Evolutionary conservation across 2,888 invertebrate species (phyloP).

Genomic region (Physocephala rufipes): DNA sequence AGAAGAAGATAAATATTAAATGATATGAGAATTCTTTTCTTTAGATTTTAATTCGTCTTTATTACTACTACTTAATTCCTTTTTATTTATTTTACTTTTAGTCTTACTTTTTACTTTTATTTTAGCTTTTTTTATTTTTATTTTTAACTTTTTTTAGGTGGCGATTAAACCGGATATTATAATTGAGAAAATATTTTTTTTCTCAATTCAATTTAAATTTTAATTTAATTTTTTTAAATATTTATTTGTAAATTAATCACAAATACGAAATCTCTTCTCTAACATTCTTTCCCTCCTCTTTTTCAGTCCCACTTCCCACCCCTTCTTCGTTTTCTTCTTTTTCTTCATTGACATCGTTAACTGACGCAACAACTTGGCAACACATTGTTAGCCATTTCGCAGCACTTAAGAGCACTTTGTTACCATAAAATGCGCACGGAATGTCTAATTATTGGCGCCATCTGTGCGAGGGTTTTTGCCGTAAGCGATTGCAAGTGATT

Average conservation of each 20-base stretch:
- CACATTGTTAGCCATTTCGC: slow-evolving; percentile 22
- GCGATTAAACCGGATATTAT: not conserved
- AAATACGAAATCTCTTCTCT: too few species aligned
- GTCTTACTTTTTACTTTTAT: not conserved
- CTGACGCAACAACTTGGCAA: not conserved
- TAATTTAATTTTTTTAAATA: too few species aligned
- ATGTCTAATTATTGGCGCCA: slow-evolving; percentile 51
- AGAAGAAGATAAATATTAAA: not conserved
- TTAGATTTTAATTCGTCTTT: not conserved
- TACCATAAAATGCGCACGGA: slow-evolving; percentile 31
- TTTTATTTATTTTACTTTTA: not conserved
- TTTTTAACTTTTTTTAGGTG: not conserved
- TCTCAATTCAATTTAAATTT: not conserved
- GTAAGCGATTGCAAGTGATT: slow-evolving; percentile 6
- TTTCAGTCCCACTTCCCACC: not conserved
- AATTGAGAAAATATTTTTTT: not conserved
- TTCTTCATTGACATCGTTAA: not conserved
- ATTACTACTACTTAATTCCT: not conserved
- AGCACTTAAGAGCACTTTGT: slow-evolving; percentile 32
- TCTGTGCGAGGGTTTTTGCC: slow-evolving; percentile 11
- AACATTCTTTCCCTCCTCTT: not conserved
- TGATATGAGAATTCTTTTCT: not conserved
- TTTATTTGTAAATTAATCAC: too few species aligned
- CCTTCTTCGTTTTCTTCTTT: not conserved
- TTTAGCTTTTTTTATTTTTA: not conserved